These are phyloP conservation scores for Betta splendens DNA, from an alignment of 2,797 vertebrate genomes.

Conservation along the genomic window DNA sequence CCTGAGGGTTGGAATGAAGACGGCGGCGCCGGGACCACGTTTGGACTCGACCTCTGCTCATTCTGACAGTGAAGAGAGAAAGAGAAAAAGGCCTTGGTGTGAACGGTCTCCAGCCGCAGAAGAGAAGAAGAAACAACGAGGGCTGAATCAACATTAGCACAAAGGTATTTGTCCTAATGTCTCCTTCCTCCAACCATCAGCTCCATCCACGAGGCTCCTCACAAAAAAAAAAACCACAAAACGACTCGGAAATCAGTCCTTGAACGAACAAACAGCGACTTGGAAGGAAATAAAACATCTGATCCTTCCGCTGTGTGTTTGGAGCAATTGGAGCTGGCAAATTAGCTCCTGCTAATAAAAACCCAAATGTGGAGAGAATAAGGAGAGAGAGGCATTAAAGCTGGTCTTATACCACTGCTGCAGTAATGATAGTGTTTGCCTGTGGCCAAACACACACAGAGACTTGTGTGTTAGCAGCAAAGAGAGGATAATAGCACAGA, in stretches of 20 bases:
- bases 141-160: too few species aligned
- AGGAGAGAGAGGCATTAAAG: constrained; percentile 46
- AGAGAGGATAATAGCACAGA: constrained; percentile 68
- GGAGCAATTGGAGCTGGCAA: constrained; percentile 48
- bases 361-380: constrained; percentile 52
- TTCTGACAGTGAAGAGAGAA: too few species aligned
- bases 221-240: too few species aligned
- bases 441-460: constrained; percentile 64
- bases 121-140: too few species aligned
- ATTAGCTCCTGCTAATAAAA: constrained; percentile 59
- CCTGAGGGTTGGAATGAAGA: not conserved
- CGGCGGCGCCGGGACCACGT: too few species aligned
- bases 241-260: constrained; percentile 15
- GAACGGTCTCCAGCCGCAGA: too few species aligned
- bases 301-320: constrained; percentile 46
- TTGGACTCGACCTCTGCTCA: too few species aligned
- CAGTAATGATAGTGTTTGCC: constrained; percentile 73
- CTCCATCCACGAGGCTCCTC: constrained; percentile 2
- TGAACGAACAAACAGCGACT: constrained; percentile 35
- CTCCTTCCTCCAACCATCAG: constrained; percentile 4
- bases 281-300: constrained; percentile 40
- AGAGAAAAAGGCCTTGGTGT: too few species aligned
- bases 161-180: too few species aligned
- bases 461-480: constrained; percentile 60
- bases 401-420: constrained; percentile 43